Conservation (phyloP, 2,888 invertebrate genomes). For the Aspidiotus destructor region DNA sequence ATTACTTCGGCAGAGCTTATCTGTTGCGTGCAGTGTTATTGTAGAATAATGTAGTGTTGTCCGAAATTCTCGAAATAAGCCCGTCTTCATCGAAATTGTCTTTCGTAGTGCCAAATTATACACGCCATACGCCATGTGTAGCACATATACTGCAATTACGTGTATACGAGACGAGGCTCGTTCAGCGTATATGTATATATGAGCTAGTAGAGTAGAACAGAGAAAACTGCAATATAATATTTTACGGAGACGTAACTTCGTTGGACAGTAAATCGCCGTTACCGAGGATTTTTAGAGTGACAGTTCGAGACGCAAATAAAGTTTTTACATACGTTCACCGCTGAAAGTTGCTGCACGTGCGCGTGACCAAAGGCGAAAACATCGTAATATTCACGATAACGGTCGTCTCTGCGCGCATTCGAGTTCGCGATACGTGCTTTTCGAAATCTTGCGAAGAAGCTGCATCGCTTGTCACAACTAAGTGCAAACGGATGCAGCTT, state of each 20-base stretch:
- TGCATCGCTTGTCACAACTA: conserved; percentile 14
- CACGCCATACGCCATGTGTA: too few species aligned
- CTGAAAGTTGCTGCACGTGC: conserved; percentile 20
- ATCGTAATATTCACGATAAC: conserved; percentile 20
- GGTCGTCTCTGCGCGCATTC: conserved; percentile 18
- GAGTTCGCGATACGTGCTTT: conserved; percentile 16
- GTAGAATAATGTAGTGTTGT: too few species aligned
- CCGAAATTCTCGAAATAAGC: too few species aligned
- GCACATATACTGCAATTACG: too few species aligned
- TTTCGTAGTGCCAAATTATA: too few species aligned
- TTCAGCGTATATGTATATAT: too few species aligned
- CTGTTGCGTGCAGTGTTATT: too few species aligned
- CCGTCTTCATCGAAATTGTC: too few species aligned
- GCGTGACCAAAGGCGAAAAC: conserved; percentile 25
- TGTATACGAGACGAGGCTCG: too few species aligned
- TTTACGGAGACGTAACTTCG: not conserved
- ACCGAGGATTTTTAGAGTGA: conserved; percentile 6
- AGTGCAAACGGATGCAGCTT: conserved; percentile 13
- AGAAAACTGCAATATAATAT: not conserved
- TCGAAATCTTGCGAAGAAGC: conserved; percentile 20
- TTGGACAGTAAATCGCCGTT: not conserved
- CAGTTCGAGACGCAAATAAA: conserved; percentile 12
- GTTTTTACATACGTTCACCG: conserved; percentile 6
- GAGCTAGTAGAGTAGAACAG: not conserved
- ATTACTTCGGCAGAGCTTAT: too few species aligned